Evolutionary conservation across 2,113 vertebrate species (phyloP), one percentile per base, ranked within the genome.

Genomic region (Halichoeres trimaculatus): DNA sequence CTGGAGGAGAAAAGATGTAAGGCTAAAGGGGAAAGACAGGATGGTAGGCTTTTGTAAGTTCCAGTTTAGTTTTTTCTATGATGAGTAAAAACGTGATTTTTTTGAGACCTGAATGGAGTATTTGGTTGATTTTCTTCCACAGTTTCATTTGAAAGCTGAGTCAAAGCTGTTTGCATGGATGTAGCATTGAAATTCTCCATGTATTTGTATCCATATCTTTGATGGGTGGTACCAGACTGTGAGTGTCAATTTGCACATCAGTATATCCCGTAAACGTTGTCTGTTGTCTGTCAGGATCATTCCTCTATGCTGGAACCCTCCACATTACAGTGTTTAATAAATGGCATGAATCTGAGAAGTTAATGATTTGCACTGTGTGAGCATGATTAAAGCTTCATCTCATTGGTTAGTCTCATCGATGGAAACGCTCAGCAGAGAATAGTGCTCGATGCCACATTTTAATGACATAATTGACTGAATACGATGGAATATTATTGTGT

Each of bases 1-100:
- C 41, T 36, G 10, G 48, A 22, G 40, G 55, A 30, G 47, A 36
- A 70, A 78, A 47, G 23, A 74, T 23, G 23, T 5, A 22, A 17
- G 65, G 38, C 13, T 20, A 62, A 35, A 8, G 19, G 56, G 73
- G 24, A 69, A 64, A 52, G 58, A 8, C 9, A 41, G 8, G 26
- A 52, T 34, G n/a, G 13, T 23, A 48, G 30, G 36, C 16, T 12
- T 11, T 4, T 0, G 30, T 19, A 36, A 9, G 43, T 36, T 53
- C 47, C 66, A 43, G 10, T 35, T 66, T 10, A 14, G 72, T 23
- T 34, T 50, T 43, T 57, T 30, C 13, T 1, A 12, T 40, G 22
- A 38, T 63, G 6, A 45, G n/a, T 55, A 48, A 3, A 53, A 6
- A 74, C 20, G 41, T 13, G 45, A 67, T 10, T 3, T 16, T 17